Conservation (phyloP, 2,888 invertebrate genomes). For the Aromia moschata region DNA sequence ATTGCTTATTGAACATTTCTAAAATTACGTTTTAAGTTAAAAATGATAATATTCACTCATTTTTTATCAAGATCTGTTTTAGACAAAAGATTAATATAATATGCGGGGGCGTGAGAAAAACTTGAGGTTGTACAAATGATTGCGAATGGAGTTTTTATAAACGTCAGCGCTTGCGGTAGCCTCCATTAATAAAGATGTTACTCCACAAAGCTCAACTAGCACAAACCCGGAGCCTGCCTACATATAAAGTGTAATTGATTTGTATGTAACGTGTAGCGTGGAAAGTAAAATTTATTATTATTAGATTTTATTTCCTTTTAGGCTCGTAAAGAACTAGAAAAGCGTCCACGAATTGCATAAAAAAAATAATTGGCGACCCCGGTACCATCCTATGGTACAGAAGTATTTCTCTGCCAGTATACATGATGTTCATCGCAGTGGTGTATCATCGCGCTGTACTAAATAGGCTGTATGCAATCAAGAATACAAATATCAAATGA, state of each 20-base stretch:
- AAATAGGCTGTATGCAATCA: no score
- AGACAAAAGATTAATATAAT: no score
- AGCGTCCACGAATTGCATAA: constrained; percentile 2
- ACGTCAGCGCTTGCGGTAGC: constrained; percentile 3
- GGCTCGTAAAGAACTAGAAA: neutral
- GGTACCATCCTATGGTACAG: neutral
- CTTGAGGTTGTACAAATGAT: neutral
- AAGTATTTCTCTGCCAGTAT: no score
- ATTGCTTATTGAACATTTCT: no score
- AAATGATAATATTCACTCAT: no score
- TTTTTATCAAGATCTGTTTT: no score
- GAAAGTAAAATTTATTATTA: constrained; percentile 15
- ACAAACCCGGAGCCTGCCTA: constrained; percentile 5
- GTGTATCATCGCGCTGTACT: no score
- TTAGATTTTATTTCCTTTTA: constrained; percentile 6
- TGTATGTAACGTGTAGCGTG: constrained; percentile 3
- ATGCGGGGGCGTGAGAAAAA: constrained; percentile 5
- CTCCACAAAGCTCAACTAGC: constrained; percentile 6
- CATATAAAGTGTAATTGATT: constrained; percentile 13
- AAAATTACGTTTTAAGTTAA: no score
- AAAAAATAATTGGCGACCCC: constrained; percentile 10
- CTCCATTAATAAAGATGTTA: constrained; percentile 20
- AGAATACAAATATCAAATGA: no score
- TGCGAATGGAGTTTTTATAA: constrained; percentile 11
- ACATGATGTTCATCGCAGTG: no score